These are phyloP conservation scores for Chrysocyon brachyurus DNA, from an alignment of 2,797 vertebrate genomes.

Conservation along the genomic window DNA sequence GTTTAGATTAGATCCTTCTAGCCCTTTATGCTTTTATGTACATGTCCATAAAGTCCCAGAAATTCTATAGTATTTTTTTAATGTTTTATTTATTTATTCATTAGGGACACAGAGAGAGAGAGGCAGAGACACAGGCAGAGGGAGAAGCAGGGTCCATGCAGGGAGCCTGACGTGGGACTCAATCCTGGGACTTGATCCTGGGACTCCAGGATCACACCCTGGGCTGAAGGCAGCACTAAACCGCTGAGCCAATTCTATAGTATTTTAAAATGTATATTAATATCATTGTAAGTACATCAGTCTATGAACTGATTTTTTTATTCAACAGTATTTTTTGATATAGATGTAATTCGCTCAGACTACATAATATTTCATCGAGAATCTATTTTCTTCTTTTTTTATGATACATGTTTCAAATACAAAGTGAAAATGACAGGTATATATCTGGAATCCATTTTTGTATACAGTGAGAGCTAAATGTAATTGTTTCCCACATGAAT, in stretches of 20 bases:
- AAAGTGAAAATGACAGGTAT: neutral
- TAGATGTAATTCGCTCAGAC: neutral
- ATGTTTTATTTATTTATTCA: too few relatives aligned
- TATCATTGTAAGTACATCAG: neutral
- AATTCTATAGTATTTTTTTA: neutral
- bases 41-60: neutral
- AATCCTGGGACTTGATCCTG: too few relatives aligned
- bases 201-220: too few relatives aligned
- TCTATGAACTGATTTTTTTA: neutral
- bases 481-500: neutral
- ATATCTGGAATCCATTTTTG: neutral
- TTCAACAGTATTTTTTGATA: neutral
- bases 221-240: too few relatives aligned
- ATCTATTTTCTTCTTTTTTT: neutral
- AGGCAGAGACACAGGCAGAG: too few relatives aligned
- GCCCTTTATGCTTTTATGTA: neutral
- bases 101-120: too few relatives aligned
- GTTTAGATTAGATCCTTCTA: neutral
- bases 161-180: too few relatives aligned
- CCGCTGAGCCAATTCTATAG: neutral
- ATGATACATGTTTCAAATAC: conserved; percentile 20
- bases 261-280: conserved; percentile 26
- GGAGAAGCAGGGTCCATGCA: too few relatives aligned
- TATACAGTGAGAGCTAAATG: neutral
- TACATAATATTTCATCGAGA: conserved; percentile 2